Percentiles rank a stretch among this genome's conserved stretches.
Evolutionary conservation across 2,113 vertebrate genomes (phyloP).

Genomic region (Chionodraco myersi): DNA sequence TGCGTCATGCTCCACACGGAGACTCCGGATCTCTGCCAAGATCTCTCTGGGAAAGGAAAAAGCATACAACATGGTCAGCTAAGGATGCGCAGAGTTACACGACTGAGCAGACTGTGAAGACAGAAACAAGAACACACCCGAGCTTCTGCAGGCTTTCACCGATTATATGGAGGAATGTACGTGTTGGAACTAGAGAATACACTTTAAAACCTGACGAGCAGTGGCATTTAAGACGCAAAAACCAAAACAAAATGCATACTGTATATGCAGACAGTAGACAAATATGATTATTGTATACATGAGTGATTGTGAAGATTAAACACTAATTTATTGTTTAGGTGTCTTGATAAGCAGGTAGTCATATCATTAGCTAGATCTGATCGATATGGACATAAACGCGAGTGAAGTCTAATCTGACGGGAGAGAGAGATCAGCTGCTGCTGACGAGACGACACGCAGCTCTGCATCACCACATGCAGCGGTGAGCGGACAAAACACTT

Average conservation of each 20-base stretch:
- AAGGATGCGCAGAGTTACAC: constrained; percentile 8
- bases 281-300: too few species aligned
- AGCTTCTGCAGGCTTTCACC: background rate
- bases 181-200: background rate
- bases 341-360: too few species aligned
- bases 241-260: background rate
- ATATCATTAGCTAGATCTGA: too few species aligned
- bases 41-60: constrained; percentile 87
- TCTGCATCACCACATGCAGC: too few species aligned
- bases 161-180: background rate
- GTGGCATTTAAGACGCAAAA: background rate
- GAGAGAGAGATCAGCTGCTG: too few species aligned
- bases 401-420: too few species aligned
- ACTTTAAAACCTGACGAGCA: background rate
- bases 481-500: too few species aligned
- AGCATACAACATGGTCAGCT: constrained; percentile 46
- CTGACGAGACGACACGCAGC: too few species aligned
- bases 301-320: too few species aligned
- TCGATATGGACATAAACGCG: too few species aligned
- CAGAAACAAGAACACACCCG: background rate
- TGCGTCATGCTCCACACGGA: constrained; percentile 92
- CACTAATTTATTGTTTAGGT: too few species aligned
- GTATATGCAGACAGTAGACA: too few species aligned
- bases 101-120: constrained; percentile 25
- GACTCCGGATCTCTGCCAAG: constrained; percentile 93